Evolutionary conservation across 2,888 invertebrate species (phyloP).

Genomic region (Platynereis dumerilii): DNA sequence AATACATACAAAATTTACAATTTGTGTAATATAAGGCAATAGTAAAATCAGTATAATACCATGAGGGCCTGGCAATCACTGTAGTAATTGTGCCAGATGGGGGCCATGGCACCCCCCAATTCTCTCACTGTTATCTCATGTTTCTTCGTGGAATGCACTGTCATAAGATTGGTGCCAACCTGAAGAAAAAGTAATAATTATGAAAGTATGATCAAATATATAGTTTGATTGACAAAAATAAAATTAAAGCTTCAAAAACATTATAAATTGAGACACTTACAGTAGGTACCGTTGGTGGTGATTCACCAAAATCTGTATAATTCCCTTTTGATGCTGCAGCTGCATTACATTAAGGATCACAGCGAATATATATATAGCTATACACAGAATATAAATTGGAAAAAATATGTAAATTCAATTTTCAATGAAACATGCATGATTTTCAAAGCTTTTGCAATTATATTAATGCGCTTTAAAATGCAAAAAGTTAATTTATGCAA

Average conservation of each 20-base stretch:
- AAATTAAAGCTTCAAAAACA: background rate
- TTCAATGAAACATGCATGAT: too few relatives aligned
- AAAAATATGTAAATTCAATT: too few relatives aligned
- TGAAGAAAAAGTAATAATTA: constrained; percentile 27
- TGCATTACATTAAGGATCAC: constrained; percentile 4
- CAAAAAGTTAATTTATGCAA: too few relatives aligned
- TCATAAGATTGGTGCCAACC: constrained; percentile 61
- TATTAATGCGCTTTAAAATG: too few relatives aligned
- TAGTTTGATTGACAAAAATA: background rate
- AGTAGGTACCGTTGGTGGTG: constrained; percentile 23
- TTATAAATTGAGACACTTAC: constrained; percentile 8
- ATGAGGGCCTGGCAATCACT: constrained; percentile 51
- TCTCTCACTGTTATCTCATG: constrained; percentile 55
- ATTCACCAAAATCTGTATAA: constrained; percentile 17
- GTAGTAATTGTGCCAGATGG: constrained; percentile 61
- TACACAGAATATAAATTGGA: too few relatives aligned
- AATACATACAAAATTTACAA: too few relatives aligned
- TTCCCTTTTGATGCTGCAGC: constrained; percentile 18
- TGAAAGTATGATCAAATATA: background rate
- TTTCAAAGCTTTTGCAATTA: too few relatives aligned
- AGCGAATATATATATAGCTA: too few relatives aligned
- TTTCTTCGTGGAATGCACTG: constrained; percentile 44
- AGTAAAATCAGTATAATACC: too few relatives aligned
- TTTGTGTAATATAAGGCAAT: too few relatives aligned
- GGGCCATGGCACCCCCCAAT: constrained; percentile 63